Conservation (phyloP, 2,888 invertebrate species). For the Hypena proboscidalis region DNA sequence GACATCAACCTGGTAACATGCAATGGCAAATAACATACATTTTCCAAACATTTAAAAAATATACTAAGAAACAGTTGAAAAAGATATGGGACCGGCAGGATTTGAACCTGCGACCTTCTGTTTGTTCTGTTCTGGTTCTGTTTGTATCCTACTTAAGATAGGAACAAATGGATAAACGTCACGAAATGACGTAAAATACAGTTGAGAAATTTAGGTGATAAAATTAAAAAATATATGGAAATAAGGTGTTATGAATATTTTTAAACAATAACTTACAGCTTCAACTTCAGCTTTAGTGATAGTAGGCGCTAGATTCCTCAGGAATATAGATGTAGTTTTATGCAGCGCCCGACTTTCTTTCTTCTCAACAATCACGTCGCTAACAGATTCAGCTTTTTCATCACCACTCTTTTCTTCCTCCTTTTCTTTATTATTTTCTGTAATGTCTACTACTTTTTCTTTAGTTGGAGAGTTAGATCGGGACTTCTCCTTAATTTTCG, state of each 20-base stretch:
- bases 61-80: no score
- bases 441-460: slow-evolving; percentile 58
- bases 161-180: no score
- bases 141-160: no score
- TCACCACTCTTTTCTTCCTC: slow-evolving; percentile 58
- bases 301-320: slow-evolving; percentile 97
- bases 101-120: no score
- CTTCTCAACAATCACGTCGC: slow-evolving; percentile 75
- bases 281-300: slow-evolving; percentile 99
- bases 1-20: no score
- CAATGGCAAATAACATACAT: no score
- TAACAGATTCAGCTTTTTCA: slow-evolving; percentile 82
- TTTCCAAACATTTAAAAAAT: no score
- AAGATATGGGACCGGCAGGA: no score
- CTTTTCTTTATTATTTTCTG: slow-evolving; percentile 60
- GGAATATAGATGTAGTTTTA: slow-evolving; percentile 98
- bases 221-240: no score
- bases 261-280: slow-evolving; percentile 87
- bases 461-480: slow-evolving; percentile 67
- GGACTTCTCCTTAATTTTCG: slow-evolving; percentile 63
- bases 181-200: no score
- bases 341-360: slow-evolving; percentile 91
- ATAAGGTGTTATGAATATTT: slow-evolving; percentile 1
- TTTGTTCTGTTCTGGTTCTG: no score
- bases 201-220: no score